phyloP scores from a whole-genome alignment of 2,797 vertebrate genomes.

The Mus minutoides region DNA sequence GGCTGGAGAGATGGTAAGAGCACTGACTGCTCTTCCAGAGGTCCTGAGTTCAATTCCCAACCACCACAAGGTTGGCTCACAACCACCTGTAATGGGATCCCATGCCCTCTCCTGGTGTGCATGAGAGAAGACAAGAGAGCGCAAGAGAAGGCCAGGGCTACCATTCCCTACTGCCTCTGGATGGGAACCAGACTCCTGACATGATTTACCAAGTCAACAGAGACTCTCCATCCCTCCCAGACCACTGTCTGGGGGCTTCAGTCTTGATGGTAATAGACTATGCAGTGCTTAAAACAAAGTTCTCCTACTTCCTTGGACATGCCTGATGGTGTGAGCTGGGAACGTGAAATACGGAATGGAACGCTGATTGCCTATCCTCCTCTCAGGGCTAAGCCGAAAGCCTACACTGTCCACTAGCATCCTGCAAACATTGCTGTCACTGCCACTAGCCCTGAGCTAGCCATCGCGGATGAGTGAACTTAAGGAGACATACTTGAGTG shows the following conservation, averaged over 20 bases:
- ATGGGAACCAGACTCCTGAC: neutral
- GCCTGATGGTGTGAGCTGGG: neutral
- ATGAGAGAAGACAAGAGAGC: no score
- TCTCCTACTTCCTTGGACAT: neutral
- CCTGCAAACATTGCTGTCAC: neutral
- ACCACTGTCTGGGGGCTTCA: neutral
- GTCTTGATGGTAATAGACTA: neutral
- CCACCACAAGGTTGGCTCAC: neutral
- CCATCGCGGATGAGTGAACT: neutral
- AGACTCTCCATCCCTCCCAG: neutral
- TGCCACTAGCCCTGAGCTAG: neutral
- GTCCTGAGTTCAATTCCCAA: neutral
- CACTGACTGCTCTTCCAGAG: neutral
- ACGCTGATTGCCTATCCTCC: neutral
- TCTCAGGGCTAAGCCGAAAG: neutral
- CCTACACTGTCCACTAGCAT: neutral
- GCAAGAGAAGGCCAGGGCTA: neutral
- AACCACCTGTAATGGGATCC: neutral
- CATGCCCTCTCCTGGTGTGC: neutral
- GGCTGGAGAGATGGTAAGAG: no score
- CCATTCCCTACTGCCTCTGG: neutral
- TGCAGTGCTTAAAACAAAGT: slow-evolving; percentile 34
- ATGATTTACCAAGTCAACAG: neutral
- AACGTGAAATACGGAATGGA: neutral
- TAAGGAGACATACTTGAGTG: neutral